Base-by-base conservation (phyloP, 2,888 invertebrate species). In the Apocheima hispidaria region DNA sequence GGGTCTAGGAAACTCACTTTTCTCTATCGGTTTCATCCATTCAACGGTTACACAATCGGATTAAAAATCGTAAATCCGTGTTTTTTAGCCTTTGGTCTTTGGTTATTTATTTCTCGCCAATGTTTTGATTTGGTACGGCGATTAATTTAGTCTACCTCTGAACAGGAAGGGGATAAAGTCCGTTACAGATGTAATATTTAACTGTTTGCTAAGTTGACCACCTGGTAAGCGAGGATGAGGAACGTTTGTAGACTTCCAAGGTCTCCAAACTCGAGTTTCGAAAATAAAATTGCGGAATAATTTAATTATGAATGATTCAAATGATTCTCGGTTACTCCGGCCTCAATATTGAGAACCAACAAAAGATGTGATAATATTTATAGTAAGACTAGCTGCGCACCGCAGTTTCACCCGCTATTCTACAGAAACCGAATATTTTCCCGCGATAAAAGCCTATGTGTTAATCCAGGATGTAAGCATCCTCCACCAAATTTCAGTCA, bases 351-450 rank as follows among this genome's bases (percentile, higher is more conserved):
- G 36, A 40, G 38, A 46, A 20, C 50, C 36, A 21, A 58, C 30
- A 54, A 49, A 23, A 35, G n/a, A 40, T 20, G 36, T 30, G 51
- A 51, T 30, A 20, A 20, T 30, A 58, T 52, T 38, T 38, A 60
- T 54, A 50, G 36, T 26, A 14, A 48, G 35, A 49, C 53, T n/a
- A 28, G 12, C 50, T 10, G 5, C 55, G n/a, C n/a, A n/a, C n/a
- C n/a, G n/a, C n/a, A n/a, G n/a, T n/a, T n/a, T n/a, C n/a, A n/a
- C n/a, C n/a, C n/a, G n/a, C n/a, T n/a, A n/a, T n/a, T n/a, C n/a
- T n/a, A n/a, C n/a, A n/a, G n/a, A n/a, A n/a, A n/a, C n/a, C n/a
- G n/a, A n/a, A n/a, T n/a, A n/a, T n/a, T n/a, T n/a, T n/a, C n/a
- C n/a, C n/a, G n/a, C n/a, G n/a, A n/a, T n/a, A n/a, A n/a, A n/a